A percentile compares a stretch with the other conserved stretches of the same genome.
Evolutionary conservation across 2,113 vertebrate species (phyloP).

Genomic region (Rhipidura dahli): DNA sequence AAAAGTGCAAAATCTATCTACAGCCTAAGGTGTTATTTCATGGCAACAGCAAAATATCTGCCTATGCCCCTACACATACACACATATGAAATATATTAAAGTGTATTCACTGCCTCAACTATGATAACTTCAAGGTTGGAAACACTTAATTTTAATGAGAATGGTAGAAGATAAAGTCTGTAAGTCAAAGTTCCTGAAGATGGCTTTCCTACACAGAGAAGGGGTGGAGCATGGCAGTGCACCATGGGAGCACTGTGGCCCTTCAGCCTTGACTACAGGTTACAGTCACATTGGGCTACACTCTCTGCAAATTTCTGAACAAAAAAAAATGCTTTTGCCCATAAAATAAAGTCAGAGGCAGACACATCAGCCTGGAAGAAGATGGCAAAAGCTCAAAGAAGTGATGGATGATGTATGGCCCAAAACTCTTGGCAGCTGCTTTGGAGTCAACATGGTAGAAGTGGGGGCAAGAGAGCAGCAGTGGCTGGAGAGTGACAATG

Average conservation of each 20-base stretch:
- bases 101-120: background rate
- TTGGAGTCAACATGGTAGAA: accelerated
- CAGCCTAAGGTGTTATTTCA: background rate
- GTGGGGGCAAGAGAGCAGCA: accelerated
- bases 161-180: background rate
- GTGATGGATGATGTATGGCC: accelerated
- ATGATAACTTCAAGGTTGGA: background rate
- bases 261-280: accelerated
- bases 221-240: background rate
- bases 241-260: background rate
- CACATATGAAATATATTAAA: background rate
- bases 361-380: background rate
- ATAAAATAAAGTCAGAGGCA: background rate
- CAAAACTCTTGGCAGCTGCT: background rate
- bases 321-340: accelerated
- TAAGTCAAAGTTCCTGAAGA: background rate
- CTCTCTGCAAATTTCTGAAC: background rate
- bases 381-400: background rate
- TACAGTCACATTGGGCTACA: accelerated
- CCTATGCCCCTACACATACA: background rate
- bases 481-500: background rate
- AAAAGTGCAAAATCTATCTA: background rate
- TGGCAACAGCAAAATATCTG: background rate
- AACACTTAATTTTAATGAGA: background rate
- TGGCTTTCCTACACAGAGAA: accelerated